These are phyloP conservation scores for Lumbricus terrestris DNA, from an alignment of 2,888 invertebrate genomes.

Conservation along the genomic window DNA sequence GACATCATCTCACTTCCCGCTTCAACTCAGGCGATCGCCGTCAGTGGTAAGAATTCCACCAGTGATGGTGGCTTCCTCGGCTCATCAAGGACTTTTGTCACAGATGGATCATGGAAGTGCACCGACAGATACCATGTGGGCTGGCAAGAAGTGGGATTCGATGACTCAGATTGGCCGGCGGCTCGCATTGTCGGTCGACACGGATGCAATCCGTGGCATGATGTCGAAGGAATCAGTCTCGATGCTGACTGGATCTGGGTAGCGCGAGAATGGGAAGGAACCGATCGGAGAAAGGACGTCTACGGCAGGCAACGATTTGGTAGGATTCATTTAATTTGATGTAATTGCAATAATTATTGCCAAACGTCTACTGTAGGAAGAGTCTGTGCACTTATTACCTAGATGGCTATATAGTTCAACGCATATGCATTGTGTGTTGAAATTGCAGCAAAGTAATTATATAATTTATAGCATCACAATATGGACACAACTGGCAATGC, in stretches of 20 bases:
- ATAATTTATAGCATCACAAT: no score
- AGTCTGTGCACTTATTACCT: no score
- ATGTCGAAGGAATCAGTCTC: neutral
- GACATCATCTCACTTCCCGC: neutral
- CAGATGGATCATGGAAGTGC: neutral
- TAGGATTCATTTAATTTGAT: neutral
- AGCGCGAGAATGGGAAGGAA: neutral
- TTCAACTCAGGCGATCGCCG: neutral
- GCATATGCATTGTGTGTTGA: no score
- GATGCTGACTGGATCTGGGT: neutral
- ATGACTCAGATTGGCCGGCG: neutral
- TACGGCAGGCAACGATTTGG: neutral
- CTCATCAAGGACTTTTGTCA: neutral
- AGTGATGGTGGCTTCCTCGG: neutral
- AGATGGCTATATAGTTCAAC: no score
- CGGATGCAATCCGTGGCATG: neutral
- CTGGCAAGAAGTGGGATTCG: neutral
- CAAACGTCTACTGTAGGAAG: no score
- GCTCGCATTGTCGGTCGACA: neutral
- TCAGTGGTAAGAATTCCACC: neutral
- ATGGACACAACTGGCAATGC: no score
- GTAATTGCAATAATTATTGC: neutral
- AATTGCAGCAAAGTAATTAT: no score
- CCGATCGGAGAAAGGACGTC: neutral
- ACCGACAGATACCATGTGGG: neutral